phyloP scores from a whole-genome alignment of 2,888 invertebrate genomes.

The Rhimphoctona megacephalus region DNA sequence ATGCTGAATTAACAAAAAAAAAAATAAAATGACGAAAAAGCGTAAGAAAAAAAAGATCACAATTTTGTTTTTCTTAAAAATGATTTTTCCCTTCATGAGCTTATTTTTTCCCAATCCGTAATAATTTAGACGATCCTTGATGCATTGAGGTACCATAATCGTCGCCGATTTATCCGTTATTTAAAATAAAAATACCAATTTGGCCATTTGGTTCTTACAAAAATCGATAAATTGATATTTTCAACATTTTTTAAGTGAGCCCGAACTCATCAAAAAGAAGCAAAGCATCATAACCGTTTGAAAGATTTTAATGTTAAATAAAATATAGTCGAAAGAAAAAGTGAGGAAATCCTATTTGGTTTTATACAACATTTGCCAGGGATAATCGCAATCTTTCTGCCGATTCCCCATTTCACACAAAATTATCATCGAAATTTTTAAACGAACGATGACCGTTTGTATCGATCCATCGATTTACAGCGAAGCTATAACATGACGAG shows the following conservation, averaged over 20 bases:
- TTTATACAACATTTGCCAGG: not conserved
- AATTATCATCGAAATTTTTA: not conserved
- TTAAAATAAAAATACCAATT: not conserved
- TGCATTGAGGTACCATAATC: not conserved
- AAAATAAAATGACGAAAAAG: not conserved
- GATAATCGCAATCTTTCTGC: not conserved
- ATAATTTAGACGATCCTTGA: not conserved
- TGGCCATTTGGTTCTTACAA: not conserved
- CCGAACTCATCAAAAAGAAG: not conserved
- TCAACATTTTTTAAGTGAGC: not conserved
- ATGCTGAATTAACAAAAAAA: not conserved
- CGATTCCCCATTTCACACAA: not conserved
- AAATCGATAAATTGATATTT: not conserved
- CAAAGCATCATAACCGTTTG: not conserved
- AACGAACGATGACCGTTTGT: not conserved
- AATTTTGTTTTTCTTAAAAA: not conserved
- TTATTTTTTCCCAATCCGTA: not conserved
- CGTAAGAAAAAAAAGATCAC: not conserved
- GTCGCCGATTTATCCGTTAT: not conserved
- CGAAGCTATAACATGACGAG: not conserved
- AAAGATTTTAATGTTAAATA: not conserved
- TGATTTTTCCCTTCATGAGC: not conserved
- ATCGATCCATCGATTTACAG: conserved; percentile 1
- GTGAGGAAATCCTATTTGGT: not conserved
- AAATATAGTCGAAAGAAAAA: not conserved